Base-by-base conservation (phyloP, 1,140 invertebrate species). In the Megathymus violae region DNA sequence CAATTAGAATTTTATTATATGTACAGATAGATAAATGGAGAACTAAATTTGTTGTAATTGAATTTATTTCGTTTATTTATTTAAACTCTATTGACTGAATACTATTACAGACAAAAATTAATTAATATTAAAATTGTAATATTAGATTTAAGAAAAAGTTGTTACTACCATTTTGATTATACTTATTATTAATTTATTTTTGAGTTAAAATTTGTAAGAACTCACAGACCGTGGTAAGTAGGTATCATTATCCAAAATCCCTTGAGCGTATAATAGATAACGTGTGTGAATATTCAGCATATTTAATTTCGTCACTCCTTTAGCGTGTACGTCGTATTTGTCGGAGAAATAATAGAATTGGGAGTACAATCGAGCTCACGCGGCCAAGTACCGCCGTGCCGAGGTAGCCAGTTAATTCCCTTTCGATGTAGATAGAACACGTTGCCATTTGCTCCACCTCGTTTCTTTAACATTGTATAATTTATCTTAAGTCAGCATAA, bases 371-470 rank as follows among this genome's bases (percentile, higher is more conserved):
- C 43, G 19, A 13, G 31, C 44, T 61, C 25, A 61, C 46, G 51
- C 43, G 31, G 62, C 62, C 63, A 65, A 74, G 64, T 67, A 67
- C 44, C 52, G 36, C 36, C 51, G 62, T 56, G 50, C 67, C 47
- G 52, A 61, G 69, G 59, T 74, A 66, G 60, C 70, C 73, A 85
- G 83, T 83, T 88, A 88, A 88, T 88, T 85, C 80, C 64, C 72
- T 52, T 43, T 69, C 77, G 85, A 88, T 88, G 83, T 72, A 80
- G 85, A 88, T 88, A 88, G 73, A 70, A 75, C 85, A 88, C 82
- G 85, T 68, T 67, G 70, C 69, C 75, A 77, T 84, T 80, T 78
- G 61, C 72, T 43, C 27, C 62, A 61, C 43, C 69, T 56, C 67
- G 72, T 77, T 76, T 69, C 72, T 75, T 74, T 75, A 67, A 67